Base-by-base conservation (phyloP, 2,888 invertebrate genomes). In the Gymnocheta viridis region DNA sequence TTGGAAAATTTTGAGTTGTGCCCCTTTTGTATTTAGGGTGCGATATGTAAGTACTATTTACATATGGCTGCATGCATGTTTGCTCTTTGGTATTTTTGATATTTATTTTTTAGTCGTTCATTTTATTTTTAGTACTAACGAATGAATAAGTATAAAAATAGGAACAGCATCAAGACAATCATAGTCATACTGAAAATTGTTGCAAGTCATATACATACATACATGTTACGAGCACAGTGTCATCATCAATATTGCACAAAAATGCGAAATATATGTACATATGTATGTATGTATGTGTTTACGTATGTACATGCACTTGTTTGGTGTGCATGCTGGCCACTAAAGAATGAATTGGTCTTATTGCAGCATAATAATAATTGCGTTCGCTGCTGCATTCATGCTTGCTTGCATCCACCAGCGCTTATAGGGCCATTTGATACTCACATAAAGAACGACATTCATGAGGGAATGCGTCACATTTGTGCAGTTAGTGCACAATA, bases 391-490 rank as follows among this genome's bases (percentile, higher is more conserved):
- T 73, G 82, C 56, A 62, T 70, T 69, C 38, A 47, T 76, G 74
- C 60, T 54, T 66, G 24, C 54, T 47, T 70, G 76, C 32, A 24
- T 66, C 32, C 56, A 51, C 60, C 49, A 24, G 56, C 67, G 35
- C 51, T 64, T 38, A 35, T 35, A 62, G 24, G 2, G 32, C 35
- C 56, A 47, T 41, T 19, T 44, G 24, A 35, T 66, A 29, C 19
- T 51, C 54, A 44, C 58, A 72, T 69, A 60, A 67, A 62, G 10
- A 76, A 67, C 60, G 10, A 69, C 19, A 78, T 78, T 78, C 73
- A 82, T 78, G 78, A 58, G 78, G 47, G 73, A 82, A 78, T 78
- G 78, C 78, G 78, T 82, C 82, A 79, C 73, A 69, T 74, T 73
- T 69, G 44, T 41, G 70, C 32, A 32, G 54, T 54, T 64, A 79